These are phyloP conservation scores for Phoronis australis DNA, from an alignment of 2,888 invertebrate genomes.

Conservation along the genomic window DNA sequence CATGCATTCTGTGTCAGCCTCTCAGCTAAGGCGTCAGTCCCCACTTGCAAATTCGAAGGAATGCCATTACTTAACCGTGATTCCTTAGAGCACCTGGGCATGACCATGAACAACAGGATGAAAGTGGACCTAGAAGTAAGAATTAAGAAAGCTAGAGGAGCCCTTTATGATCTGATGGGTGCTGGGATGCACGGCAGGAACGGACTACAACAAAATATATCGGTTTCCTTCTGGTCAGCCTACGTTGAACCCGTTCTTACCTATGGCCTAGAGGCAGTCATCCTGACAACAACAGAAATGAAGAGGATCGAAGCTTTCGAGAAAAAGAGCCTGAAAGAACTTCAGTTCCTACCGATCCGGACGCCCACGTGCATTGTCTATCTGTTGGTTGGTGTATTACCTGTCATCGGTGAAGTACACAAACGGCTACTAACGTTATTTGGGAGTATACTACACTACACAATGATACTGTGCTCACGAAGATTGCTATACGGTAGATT, in stretches of 20 bases:
- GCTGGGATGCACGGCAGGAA: background rate
- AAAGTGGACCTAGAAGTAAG: background rate
- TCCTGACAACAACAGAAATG: background rate
- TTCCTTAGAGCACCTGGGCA: background rate
- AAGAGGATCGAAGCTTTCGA: background rate
- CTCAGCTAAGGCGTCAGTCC: background rate
- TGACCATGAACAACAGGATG: background rate
- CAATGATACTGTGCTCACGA: too few species aligned
- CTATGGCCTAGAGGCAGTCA: slow-evolving; percentile 3
- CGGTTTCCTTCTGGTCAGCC: background rate
- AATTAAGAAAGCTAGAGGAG: background rate
- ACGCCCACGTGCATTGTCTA: background rate
- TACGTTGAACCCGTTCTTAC: slow-evolving; percentile 1
- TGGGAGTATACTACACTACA: too few species aligned
- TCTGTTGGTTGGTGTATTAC: too few species aligned
- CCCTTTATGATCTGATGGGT: background rate
- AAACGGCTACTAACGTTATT: too few species aligned
- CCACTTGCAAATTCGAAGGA: background rate
- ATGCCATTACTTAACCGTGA: background rate
- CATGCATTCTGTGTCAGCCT: background rate
- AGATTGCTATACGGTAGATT: too few species aligned
- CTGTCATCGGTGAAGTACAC: too few species aligned
- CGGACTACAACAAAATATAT: too few species aligned
- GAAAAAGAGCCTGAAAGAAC: background rate
- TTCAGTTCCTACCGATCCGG: background rate